Base-by-base conservation (phyloP, 2,888 invertebrate genomes). In the Limnephilus auricula region DNA sequence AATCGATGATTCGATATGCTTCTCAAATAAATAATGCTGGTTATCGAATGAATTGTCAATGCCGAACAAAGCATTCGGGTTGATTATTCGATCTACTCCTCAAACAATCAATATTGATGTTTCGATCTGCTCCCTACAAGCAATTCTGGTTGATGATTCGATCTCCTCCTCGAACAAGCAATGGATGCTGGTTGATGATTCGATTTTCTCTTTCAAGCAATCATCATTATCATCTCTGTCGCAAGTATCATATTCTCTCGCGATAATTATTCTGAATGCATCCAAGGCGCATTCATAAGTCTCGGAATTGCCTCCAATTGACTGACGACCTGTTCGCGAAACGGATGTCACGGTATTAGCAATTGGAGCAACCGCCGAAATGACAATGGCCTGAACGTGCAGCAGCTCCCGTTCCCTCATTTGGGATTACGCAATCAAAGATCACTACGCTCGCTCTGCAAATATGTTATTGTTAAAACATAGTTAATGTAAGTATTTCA, bases 231-330 rank as follows among this genome's bases (percentile, higher is more conserved):
- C 65, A 25, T 65, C 65, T 65, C 9, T 9, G 65, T 65, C 65
- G 25, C 25, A 65, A n/a, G 65, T 65, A 65, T 65, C 65, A 65
- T 25, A 25, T 65, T 65, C 65, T 65, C 83, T 37, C 6, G 18
- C 25, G 37, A 34, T 34, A 25, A 32, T 34, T 34, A 34, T 83
- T 34, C 37, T 32, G n/a, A 10, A 32, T 83, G 83, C 83, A 34
- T 83, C 37, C 37, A 86, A 30, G 87, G 78, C 32, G 78, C 87
- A 78, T 78, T 65, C 32, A 32, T 82, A 34, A 79, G 65, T 88
- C 87, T 65, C 25, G n/a, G 78, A 88, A 88, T 88, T 88, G 87
- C 87, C 25, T 78, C 9, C 87, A 88, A 88, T 88, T 88, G 87
- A 34, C 78, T 32, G 78, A 18, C 65, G 78, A 88, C 87, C 87